phyloP scores from a whole-genome alignment of 2,797 vertebrate species.

The Spinus pinus region DNA sequence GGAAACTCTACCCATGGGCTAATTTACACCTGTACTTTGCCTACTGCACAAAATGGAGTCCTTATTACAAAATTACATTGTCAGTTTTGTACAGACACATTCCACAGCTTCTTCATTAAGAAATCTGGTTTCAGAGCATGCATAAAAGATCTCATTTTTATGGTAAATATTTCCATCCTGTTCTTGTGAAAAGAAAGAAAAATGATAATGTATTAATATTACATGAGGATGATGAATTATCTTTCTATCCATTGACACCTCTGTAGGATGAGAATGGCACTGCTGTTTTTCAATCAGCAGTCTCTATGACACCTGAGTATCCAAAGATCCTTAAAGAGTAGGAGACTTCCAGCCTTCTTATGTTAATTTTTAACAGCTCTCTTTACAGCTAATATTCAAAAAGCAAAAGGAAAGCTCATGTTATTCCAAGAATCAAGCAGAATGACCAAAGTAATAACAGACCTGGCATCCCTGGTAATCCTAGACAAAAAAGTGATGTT shows the following conservation, averaged over 20 bases:
- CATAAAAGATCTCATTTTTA: not conserved
- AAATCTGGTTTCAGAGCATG: not conserved
- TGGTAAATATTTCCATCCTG: not conserved
- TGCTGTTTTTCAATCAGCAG: not conserved
- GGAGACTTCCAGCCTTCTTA: not conserved
- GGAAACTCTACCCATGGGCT: not conserved
- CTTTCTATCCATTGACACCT: slow-evolving; percentile 9
- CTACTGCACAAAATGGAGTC: not conserved
- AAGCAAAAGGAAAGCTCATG: not conserved
- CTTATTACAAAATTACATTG: not conserved
- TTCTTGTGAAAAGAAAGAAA: not conserved
- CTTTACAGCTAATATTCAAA: not conserved
- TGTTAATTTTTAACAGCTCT: not conserved
- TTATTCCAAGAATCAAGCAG: not conserved
- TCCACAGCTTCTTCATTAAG: not conserved
- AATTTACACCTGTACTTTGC: not conserved
- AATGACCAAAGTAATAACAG: not conserved
- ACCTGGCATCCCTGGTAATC: not conserved
- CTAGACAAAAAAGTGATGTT: not conserved
- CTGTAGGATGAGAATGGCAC: not conserved
- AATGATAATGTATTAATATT: not conserved
- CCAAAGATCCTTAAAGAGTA: not conserved
- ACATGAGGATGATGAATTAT: not conserved
- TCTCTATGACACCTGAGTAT: not conserved
- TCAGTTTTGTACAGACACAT: not conserved